A percentile compares a stretch with the other conserved stretches of the same genome.
phyloP scores from a whole-genome alignment of 2,113 vertebrate species.

The Panurus biarmicus region DNA sequence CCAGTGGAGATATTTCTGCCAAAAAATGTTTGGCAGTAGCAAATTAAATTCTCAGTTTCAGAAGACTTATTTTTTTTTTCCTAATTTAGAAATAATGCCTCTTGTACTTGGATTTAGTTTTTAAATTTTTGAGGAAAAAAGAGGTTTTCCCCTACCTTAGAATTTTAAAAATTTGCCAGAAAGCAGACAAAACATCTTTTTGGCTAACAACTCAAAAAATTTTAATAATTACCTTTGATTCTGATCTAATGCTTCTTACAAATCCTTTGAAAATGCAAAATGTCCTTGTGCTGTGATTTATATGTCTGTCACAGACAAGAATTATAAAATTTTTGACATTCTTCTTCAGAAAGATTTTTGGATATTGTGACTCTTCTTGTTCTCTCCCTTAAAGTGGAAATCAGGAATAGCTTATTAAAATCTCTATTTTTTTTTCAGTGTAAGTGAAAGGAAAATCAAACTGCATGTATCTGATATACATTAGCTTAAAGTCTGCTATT shows the following conservation, averaged over 20 bases:
- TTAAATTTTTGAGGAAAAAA: not conserved
- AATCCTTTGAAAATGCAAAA: no score
- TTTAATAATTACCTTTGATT: not conserved
- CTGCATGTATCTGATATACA: constrained; percentile 24
- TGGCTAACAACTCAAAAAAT: not conserved
- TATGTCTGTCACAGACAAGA: not conserved
- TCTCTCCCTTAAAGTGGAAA: not conserved
- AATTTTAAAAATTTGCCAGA: not conserved
- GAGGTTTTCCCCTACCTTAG: not conserved
- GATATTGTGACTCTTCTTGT: not conserved
- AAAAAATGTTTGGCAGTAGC: not conserved
- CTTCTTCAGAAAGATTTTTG: not conserved
- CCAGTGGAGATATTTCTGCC: not conserved
- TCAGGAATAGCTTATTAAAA: not conserved
- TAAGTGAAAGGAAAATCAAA: constrained; percentile 8
- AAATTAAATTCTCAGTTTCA: not conserved
- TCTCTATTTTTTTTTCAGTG: not conserved
- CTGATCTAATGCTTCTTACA: not conserved
- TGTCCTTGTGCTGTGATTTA: not conserved
- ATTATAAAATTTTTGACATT: not conserved
- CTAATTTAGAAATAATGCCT: not conserved
- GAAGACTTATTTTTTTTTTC: not conserved
- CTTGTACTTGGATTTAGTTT: not conserved
- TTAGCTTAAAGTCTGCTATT: constrained; percentile 37
- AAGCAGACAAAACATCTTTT: not conserved